These are phyloP conservation scores for Diabrotica balteata DNA, from an alignment of 2,888 invertebrate genomes.

Conservation along the genomic window DNA sequence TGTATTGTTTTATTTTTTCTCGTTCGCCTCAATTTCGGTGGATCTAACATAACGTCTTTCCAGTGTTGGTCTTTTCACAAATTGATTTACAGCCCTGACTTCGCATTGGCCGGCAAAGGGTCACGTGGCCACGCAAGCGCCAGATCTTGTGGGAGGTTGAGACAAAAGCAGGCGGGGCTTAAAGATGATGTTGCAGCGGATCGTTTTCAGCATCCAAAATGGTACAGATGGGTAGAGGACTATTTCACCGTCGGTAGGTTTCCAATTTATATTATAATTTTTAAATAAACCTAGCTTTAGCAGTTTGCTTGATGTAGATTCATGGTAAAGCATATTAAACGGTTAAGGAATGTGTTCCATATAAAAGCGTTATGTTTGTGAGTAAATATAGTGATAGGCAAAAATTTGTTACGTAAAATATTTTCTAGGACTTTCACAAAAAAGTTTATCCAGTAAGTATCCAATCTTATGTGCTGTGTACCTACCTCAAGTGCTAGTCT, in stretches of 20 bases:
- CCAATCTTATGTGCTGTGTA: no score
- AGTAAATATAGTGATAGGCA: no score
- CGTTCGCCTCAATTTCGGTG: slow-evolving; percentile 11
- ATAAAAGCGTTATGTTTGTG: no score
- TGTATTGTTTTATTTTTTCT: neutral
- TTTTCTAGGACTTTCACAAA: no score
- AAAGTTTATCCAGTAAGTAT: no score
- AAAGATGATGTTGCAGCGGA: slow-evolving; percentile 30
- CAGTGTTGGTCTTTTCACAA: slow-evolving; percentile 39
- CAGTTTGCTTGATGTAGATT: no score
- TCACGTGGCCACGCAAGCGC: slow-evolving; percentile 57
- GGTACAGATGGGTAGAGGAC: slow-evolving; percentile 23
- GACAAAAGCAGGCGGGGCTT: slow-evolving; percentile 56
- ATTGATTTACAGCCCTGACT: slow-evolving; percentile 54
- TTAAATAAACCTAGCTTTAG: no score
- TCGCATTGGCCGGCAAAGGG: slow-evolving; percentile 48
- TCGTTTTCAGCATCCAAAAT: slow-evolving; percentile 34
- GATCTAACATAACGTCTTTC: slow-evolving; percentile 18
- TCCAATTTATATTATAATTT: no score
- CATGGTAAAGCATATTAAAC: no score
- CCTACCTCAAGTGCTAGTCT: no score
- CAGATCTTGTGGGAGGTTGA: slow-evolving; percentile 53
- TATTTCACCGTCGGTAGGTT: slow-evolving; percentile 23
- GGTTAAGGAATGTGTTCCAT: no score
- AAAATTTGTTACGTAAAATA: no score